A percentile compares a stretch with the other conserved stretches of the same genome.
Evolutionary conservation across 1,140 invertebrate genomes (phyloP).

Genomic region (Dufourea novaeangliae): DNA sequence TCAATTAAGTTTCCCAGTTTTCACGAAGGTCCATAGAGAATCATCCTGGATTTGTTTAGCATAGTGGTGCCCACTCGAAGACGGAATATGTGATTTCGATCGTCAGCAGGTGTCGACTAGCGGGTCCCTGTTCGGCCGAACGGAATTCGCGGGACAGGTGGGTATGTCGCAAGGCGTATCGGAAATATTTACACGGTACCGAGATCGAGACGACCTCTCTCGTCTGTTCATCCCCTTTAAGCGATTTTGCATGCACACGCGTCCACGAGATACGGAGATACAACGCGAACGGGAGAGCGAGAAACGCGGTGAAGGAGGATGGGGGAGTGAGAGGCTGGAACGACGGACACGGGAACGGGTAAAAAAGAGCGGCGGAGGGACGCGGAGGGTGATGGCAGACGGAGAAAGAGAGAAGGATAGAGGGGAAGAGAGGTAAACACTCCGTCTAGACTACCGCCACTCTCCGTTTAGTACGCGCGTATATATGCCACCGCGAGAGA

Average conservation of each 20-base stretch:
- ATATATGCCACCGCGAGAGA: constrained; percentile 45
- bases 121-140: too few species aligned
- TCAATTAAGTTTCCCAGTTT: too few species aligned
- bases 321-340: not conserved
- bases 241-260: constrained; percentile 63
- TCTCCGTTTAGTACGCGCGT: constrained; percentile 53
- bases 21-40: too few species aligned
- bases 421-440: constrained; percentile 63
- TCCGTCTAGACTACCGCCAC: constrained; percentile 79
- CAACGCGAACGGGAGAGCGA: constrained; percentile 3
- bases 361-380: not conserved
- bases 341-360: not conserved
- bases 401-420: constrained; percentile 10
- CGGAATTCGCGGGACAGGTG: too few species aligned
- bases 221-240: constrained; percentile 61
- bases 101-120: too few species aligned
- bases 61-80: too few species aligned
- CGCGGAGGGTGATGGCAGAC: not conserved
- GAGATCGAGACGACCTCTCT: not conserved
- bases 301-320: not conserved
- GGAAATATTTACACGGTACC: constrained; percentile 24
- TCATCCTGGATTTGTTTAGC: too few species aligned
- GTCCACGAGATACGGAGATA: constrained; percentile 40
- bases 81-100: too few species aligned
- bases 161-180: too few species aligned